phyloP scores from a whole-genome alignment of 2,888 invertebrate genomes.

The Acrobasis consociella region DNA sequence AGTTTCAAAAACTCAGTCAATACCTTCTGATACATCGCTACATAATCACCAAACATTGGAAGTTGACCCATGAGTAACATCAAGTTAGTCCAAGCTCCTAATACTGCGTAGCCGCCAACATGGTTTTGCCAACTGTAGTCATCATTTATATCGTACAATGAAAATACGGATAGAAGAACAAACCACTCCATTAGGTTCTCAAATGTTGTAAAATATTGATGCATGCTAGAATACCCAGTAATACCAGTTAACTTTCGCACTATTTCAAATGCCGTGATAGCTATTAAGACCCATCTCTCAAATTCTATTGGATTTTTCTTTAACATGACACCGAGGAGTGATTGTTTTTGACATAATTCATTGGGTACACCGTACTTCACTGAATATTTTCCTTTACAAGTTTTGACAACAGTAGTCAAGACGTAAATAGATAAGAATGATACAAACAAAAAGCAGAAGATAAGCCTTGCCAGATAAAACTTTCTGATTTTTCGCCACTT shows the following conservation, averaged over 20 bases:
- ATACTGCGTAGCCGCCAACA: conserved; percentile 92
- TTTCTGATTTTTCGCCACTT: conserved; percentile 96
- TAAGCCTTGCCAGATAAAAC: conserved; percentile 91
- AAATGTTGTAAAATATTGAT: conserved; percentile 90
- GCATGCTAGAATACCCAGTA: conserved; percentile 89
- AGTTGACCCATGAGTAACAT: conserved; percentile 95
- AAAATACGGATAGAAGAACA: conserved; percentile 91
- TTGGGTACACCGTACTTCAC: conserved; percentile 82
- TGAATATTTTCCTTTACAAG: conserved; percentile 79
- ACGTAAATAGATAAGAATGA: conserved; percentile 91
- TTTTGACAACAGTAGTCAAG: conserved; percentile 89
- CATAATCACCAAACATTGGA: conserved; percentile 94
- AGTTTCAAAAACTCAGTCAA: conserved; percentile 92
- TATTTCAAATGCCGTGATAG: conserved; percentile 90
- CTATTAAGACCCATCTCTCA: conserved; percentile 90
- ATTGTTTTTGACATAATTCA: conserved; percentile 88
- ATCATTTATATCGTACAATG: conserved; percentile 89
- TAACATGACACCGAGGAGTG: conserved; percentile 87
- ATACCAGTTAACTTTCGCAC: conserved; percentile 90
- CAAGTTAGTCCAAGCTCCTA: conserved; percentile 93
- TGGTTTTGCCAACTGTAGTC: conserved; percentile 94
- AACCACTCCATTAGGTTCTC: conserved; percentile 95
- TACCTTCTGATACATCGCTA: conserved; percentile 94
- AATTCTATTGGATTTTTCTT: conserved; percentile 90
- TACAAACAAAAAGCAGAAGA: conserved; percentile 91